phyloP scores from a whole-genome alignment of 2,113 vertebrate genomes.

The Xerus inauris region DNA sequence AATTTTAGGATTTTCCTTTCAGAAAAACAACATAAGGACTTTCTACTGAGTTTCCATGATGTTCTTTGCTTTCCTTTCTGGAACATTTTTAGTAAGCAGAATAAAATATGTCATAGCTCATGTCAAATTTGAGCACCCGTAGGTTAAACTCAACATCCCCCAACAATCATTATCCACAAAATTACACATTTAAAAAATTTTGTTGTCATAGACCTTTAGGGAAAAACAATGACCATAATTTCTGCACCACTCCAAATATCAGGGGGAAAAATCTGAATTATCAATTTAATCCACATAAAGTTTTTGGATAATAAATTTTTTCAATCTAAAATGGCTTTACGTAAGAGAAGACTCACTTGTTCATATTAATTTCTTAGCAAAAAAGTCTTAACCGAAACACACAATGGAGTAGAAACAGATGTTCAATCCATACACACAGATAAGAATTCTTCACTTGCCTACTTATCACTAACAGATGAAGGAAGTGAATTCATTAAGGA shows the following conservation, averaged over 20 bases:
- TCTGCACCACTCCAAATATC: not conserved
- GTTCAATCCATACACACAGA: constrained; percentile 7
- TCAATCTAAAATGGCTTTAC: constrained; percentile 20
- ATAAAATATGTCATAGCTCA: not conserved
- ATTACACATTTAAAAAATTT: not conserved
- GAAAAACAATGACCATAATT: not conserved
- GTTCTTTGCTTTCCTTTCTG: constrained; percentile 47
- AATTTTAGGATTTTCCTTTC: constrained; percentile 52
- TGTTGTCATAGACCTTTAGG: not conserved
- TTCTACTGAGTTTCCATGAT: constrained; percentile 43
- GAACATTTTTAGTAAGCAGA: constrained; percentile 38
- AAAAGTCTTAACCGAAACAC: constrained; percentile 52
- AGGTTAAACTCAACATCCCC: not conserved
- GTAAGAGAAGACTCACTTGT: constrained; percentile 11
- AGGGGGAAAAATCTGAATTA: not conserved
- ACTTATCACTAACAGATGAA: constrained; percentile 77
- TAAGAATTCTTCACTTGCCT: constrained; percentile 65
- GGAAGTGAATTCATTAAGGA: constrained; percentile 70
- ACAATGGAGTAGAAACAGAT: constrained; percentile 79
- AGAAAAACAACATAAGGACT: constrained; percentile 32
- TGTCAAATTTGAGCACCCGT: not conserved
- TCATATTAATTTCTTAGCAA: constrained; percentile 54
- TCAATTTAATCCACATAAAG: not conserved
- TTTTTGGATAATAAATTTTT: constrained; percentile 25
- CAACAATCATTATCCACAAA: not conserved